phyloP scores from a whole-genome alignment of 2,888 invertebrate genomes.

The Mythimna loreyi region DNA sequence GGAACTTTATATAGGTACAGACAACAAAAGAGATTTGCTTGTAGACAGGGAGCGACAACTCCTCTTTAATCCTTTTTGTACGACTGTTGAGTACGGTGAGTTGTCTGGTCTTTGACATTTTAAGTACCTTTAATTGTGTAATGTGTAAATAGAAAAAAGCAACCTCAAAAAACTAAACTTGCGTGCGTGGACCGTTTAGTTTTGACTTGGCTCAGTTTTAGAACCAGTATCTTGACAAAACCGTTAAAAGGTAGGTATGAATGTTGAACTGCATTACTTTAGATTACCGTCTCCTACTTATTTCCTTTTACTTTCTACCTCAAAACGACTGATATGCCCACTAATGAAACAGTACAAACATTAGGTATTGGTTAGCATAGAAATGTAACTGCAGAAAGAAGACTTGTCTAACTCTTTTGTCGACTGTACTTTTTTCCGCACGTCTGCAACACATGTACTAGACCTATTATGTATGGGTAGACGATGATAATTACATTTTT shows the following conservation, averaged over 20 bases:
- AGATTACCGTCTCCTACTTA: too few species aligned
- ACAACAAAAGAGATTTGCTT: conserved; percentile 34
- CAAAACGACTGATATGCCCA: too few species aligned
- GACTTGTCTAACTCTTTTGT: neutral
- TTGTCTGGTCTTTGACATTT: neutral
- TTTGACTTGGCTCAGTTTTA: neutral
- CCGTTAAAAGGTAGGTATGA: too few species aligned
- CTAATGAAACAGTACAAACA: too few species aligned
- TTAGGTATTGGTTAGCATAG: too few species aligned
- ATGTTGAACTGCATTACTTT: too few species aligned
- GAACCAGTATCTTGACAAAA: neutral
- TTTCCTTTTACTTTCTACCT: too few species aligned
- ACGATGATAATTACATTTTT: conserved; percentile 28
- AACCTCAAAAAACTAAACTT: too few species aligned
- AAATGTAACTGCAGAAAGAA: neutral
- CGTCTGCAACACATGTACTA: conserved; percentile 50
- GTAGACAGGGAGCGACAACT: conserved; percentile 10
- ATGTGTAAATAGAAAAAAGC: too few species aligned
- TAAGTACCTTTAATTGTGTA: neutral
- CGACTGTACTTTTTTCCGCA: conserved; percentile 33
- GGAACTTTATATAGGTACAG: conserved; percentile 53
- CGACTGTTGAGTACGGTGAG: neutral
- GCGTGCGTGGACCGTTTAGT: neutral
- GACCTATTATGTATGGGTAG: conserved; percentile 27
- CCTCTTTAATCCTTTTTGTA: conserved; percentile 15